Evolutionary conservation across 2,888 invertebrate genomes (phyloP).

Genomic region (Hymenopus coronatus): DNA sequence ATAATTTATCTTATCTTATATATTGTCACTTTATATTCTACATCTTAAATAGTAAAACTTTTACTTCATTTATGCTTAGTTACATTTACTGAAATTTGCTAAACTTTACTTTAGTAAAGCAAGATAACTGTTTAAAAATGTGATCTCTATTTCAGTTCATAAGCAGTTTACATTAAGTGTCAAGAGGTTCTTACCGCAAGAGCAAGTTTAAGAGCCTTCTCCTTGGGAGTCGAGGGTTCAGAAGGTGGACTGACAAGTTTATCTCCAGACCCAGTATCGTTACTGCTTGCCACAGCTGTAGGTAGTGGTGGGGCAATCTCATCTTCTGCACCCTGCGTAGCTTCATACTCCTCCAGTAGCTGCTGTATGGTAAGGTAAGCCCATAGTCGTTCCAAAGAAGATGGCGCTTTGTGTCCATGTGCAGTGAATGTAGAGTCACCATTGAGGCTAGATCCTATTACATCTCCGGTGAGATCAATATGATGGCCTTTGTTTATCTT

Average conservation of each 20-base stretch:
- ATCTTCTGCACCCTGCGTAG: constrained; percentile 30
- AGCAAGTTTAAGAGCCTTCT: constrained; percentile 56
- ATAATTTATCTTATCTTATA: too few species aligned
- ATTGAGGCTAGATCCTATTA: constrained; percentile 11
- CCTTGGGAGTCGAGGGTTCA: constrained; percentile 42
- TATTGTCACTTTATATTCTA: too few species aligned
- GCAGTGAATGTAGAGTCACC: constrained; percentile 23
- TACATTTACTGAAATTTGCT: too few species aligned
- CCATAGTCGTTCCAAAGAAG: constrained; percentile 59
- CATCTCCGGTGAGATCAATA: neutral
- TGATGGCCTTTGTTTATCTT: constrained; percentile 39
- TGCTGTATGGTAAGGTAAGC: constrained; percentile 66
- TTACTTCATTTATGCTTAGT: too few species aligned
- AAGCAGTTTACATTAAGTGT: neutral
- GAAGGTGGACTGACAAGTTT: neutral
- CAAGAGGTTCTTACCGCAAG: constrained; percentile 49
- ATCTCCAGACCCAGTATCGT: neutral
- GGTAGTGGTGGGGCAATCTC: neutral
- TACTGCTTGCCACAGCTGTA: neutral
- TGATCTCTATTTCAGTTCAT: too few species aligned
- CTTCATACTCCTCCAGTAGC: constrained; percentile 54
- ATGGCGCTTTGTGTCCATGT: constrained; percentile 40
- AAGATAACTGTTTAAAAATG: too few species aligned
- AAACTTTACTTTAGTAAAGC: too few species aligned
- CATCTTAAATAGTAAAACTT: too few species aligned